Conservation (phyloP, 1,140 invertebrate genomes). For the Augochlora pura region DNA sequence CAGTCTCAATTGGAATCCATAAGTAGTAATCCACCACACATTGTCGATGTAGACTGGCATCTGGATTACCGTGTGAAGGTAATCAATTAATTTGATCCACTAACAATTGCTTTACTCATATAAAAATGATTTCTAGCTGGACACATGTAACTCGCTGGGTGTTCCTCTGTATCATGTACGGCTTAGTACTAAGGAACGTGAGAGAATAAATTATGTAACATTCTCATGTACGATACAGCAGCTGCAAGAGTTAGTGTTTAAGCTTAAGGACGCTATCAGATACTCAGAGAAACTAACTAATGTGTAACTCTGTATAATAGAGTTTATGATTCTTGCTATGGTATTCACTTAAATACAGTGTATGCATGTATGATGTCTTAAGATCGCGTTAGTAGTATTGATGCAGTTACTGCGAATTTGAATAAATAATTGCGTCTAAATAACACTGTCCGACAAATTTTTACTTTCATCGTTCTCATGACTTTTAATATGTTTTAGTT, state of each 20-base stretch:
- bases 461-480: too few relatives aligned
- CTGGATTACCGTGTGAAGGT: conserved; percentile 82
- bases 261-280: conserved; percentile 83
- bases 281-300: conserved; percentile 82
- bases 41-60: conserved; percentile 85
- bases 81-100: conserved; percentile 39
- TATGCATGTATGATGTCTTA: conserved; percentile 16
- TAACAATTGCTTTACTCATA: conserved; percentile 9
- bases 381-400: background rate
- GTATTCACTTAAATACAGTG: background rate
- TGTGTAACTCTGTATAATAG: conserved; percentile 36
- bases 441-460: background rate
- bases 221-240: conserved; percentile 84
- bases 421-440: background rate
- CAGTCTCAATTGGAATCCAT: conserved; percentile 76
- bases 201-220: conserved; percentile 77
- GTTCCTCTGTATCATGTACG: conserved; percentile 76
- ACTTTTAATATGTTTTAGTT: too few relatives aligned
- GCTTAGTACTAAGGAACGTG: conserved; percentile 77
- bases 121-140: conserved; percentile 74
- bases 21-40: conserved; percentile 81
- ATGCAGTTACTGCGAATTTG: background rate
- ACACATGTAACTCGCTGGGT: conserved; percentile 70
- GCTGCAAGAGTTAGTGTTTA: conserved; percentile 85
- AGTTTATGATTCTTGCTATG: conserved; percentile 8